Evolutionary conservation across 2,797 vertebrate genomes (phyloP).

Genomic region (Poeciliopsis gracilis): DNA sequence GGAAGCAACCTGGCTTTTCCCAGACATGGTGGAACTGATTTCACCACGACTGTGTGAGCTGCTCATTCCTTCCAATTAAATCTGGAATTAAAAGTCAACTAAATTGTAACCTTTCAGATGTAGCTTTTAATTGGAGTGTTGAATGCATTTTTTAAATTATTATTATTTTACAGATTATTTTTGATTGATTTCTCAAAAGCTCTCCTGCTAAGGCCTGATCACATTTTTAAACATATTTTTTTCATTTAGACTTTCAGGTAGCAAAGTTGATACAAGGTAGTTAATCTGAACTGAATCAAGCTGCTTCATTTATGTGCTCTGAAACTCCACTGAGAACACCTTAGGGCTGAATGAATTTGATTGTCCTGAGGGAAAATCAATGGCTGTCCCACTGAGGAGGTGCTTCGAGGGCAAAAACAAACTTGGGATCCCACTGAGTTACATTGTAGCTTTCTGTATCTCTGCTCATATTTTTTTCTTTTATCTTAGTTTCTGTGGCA

Average conservation of each 20-base stretch:
- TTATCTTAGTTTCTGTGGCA: conserved; percentile 26
- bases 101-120: not conserved
- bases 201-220: not conserved
- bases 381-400: conserved; percentile 40
- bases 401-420: conserved; percentile 50
- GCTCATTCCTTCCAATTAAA: not conserved
- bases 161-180: not conserved
- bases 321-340: conserved; percentile 13
- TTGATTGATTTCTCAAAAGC: not conserved
- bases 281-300: not conserved
- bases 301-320: not conserved
- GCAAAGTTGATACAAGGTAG: not conserved
- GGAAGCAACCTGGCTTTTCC: not conserved
- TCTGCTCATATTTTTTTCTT: conserved; percentile 48
- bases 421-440: conserved; percentile 28
- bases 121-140: not conserved
- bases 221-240: not conserved
- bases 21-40: not conserved
- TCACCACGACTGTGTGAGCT: not conserved
- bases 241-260: not conserved
- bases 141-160: not conserved
- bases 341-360: conserved; percentile 38
- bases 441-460: conserved; percentile 27
- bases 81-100: not conserved
- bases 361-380: conserved; percentile 48